phyloP scores from a whole-genome alignment of 2,797 vertebrate species.

The Lycodopsis pacificus region DNA sequence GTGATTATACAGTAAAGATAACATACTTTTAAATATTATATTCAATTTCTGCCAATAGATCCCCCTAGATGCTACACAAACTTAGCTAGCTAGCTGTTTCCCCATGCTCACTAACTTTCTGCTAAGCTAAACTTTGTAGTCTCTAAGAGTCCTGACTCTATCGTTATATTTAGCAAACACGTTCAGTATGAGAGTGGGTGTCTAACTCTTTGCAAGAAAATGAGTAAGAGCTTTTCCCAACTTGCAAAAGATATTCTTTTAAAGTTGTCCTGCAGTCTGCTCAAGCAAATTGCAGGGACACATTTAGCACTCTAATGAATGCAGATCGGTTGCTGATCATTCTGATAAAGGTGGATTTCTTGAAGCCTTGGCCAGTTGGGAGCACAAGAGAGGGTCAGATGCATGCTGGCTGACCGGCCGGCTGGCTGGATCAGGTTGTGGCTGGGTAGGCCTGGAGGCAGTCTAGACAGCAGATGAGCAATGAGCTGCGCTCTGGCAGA shows the following conservation, averaged over 20 bases:
- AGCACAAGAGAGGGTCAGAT: conserved; percentile 25
- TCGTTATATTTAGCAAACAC: neutral
- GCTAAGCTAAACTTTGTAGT: conserved; percentile 2
- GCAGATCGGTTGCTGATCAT: neutral
- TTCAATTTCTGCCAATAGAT: neutral
- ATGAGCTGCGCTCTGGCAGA: conserved; percentile 65
- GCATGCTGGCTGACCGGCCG: conserved; percentile 18
- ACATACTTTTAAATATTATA: neutral
- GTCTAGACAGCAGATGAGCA: conserved; percentile 81
- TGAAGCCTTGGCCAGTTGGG: conserved; percentile 8
- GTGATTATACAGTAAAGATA: neutral
- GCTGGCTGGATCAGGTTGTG: conserved; percentile 41
- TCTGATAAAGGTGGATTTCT: conserved; percentile 23
- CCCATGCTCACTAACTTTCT: neutral
- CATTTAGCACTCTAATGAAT: neutral
- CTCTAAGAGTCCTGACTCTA: neutral
- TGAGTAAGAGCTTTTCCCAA: neutral
- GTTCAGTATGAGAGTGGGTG: neutral
- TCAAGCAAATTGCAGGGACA: neutral
- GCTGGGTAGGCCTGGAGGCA: conserved; percentile 58
- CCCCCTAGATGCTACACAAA: neutral
- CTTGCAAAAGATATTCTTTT: neutral
- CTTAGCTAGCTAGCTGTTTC: neutral
- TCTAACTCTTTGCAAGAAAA: neutral
- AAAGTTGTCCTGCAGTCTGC: neutral